Evolutionary conservation across 2,888 invertebrate genomes (phyloP), one percentile per base, ranked within the genome.

Genomic region (Philereme transversata): DNA sequence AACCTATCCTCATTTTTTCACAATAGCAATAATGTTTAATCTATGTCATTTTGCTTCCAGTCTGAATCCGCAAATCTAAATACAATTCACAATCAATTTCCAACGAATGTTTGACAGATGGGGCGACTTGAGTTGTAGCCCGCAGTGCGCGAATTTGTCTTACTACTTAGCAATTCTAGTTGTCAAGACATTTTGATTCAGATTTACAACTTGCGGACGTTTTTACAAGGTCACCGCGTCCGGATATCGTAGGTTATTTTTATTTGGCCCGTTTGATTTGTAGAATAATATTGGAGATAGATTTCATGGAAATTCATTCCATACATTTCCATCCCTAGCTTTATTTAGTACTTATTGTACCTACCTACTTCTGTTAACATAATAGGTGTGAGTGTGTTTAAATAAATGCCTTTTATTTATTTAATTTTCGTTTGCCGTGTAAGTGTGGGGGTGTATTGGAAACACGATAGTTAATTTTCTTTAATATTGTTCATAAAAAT

Each of bases 211-310:
- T 59, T 59, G 58, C 48, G 35, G 44, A 58, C 58, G 41, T 56
- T 45, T 57, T 47, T 5, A 51, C 58, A 62, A 62, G 57, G 64
- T 63, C 59, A 52, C 59, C 56, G 59, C 61, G 65, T 65, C 67
- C 63, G 60, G 62, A 51, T 62, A 8, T 63, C 57, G 60, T 59
- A 38, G 56, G 48, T 63, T 59, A 57, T 61, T 60, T 2, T 64
- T 62, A 55, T 62, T 67, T 46, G 60, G 8, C 43, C 43, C 8
- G 34, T 54, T 54, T 51, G 44, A 55, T 49, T 9, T 34, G 47
- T 57, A 35, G 46, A 34, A 34, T 51, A 22, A 38, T 55, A 48
- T 38, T 51, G 40, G 44, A 34, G 45, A 52, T 11, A 45, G 5
- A 53, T 52, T 49, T n/a, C 51, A 57, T 50, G 8, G 9, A 4